Evolutionary conservation across 1,140 invertebrate species (phyloP).

Genomic region (Aphaenogaster ashmeadi): DNA sequence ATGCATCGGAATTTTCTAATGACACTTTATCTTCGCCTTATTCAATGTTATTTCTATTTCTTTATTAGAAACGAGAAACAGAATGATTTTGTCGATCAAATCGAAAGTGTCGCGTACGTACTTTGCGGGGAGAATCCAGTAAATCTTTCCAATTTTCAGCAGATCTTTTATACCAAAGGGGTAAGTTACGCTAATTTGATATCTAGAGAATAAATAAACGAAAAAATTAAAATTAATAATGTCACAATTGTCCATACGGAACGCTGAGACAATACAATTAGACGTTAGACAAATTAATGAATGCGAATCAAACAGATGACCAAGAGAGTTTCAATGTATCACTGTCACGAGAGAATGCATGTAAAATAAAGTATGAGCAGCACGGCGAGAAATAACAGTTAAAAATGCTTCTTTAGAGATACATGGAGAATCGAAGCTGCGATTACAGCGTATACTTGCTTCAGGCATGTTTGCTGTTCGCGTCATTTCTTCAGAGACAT

Average conservation of each 20-base stretch:
- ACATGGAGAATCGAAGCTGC: not conserved
- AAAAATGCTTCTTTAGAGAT: not conserved
- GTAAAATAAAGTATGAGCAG: not conserved
- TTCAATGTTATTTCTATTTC: not conserved
- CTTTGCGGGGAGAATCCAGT: constrained; percentile 92
- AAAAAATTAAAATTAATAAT: constrained; percentile 5
- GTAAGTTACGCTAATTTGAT: constrained; percentile 87
- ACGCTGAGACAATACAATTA: not conserved
- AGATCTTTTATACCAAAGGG: constrained; percentile 93
- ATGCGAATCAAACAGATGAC: not conserved
- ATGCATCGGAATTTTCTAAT: not conserved
- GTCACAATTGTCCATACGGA: not conserved
- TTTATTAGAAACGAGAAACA: constrained; percentile 92
- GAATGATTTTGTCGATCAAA: constrained; percentile 93
- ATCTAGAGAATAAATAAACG: not conserved
- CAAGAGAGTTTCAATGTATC: not conserved
- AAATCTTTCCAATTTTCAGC: constrained; percentile 90
- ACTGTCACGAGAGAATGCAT: not conserved
- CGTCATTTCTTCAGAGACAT: too few species aligned
- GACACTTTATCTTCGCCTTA: not conserved
- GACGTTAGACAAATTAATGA: not conserved
- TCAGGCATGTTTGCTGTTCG: too few species aligned
- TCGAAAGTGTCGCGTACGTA: constrained; percentile 94
- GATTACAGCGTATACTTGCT: too few species aligned
- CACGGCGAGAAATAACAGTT: not conserved